Base-by-base conservation (phyloP, 2,797 vertebrate genomes). In the Vireo griseus region DNA sequence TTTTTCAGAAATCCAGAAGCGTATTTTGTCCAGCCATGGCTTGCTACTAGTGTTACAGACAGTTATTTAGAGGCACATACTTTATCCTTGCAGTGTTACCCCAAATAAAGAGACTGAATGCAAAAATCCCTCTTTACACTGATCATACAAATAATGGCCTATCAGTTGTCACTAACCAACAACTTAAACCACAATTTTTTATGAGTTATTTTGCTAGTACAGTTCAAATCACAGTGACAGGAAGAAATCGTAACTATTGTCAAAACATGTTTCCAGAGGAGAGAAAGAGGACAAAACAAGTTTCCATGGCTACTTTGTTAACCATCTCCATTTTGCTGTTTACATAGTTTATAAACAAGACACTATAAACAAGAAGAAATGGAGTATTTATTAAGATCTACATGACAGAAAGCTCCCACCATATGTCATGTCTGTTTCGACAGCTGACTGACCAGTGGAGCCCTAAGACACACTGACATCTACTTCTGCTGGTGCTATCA, bases 261-360 rank as follows among this genome's bases (percentile, higher is more conserved):
- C 1, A 8, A 76, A 93, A 90, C 18, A 15, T 8, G 47, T 40
- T 73, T 91, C 55, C 40, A 77, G 39, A 88, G 10, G 28, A 82
- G 40, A 90, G 51, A 74, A 81, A 71, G 22, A 92, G 13, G n/a
- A 87, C 50, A 83, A 83, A 78, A 25, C 28, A 86, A 37, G 94
- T 96, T 94, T 92, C 94, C 93, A 94, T 93, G 88, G 90, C 90
- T 91, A 94, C 90, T 92, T 91, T 82, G 35, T 77, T 92, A 95
- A 83, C 61, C 26, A 90, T 28, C 45, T 72, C 71, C 63, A 73
- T 42, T 76, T 95, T 74, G 28, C 40, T 89, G 65, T 93, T 96
- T 85, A 87, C 50, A 74, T n/a, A 58, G 54, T 87, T 89, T 80
- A 61, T 91, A 89, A 95, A 84, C 40, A 76, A 84, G 71, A 57